Conservation (phyloP, 2,888 invertebrate genomes). For the Cryptus viduatorius region DNA sequence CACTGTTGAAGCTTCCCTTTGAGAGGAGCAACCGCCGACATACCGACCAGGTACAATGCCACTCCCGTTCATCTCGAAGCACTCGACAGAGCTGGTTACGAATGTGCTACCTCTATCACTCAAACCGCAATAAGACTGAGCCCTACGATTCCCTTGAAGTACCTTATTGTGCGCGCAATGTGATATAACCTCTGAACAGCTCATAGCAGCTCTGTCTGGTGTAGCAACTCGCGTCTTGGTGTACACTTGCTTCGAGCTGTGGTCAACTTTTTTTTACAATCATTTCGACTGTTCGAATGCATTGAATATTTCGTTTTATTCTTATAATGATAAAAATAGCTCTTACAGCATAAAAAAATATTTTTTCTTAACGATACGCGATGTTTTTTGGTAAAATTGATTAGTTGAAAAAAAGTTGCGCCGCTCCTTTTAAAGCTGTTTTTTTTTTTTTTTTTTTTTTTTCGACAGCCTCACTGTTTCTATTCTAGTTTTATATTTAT, state of each 20-base stretch:
- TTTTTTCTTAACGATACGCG: too few species aligned
- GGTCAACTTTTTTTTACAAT: not conserved
- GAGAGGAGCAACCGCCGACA: conserved; percentile 27
- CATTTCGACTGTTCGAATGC: not conserved
- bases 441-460: too few species aligned
- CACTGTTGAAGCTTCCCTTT: conserved; percentile 46
- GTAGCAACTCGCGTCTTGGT: not conserved
- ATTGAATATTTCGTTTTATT: not conserved
- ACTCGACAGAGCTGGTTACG: conserved; percentile 36
- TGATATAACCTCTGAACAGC: not conserved
- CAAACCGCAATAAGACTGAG: conserved; percentile 49
- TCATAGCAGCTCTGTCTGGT: not conserved
- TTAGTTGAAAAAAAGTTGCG: too few species aligned
- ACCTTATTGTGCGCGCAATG: not conserved
- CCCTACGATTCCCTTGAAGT: conserved; percentile 31
- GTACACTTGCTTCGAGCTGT: not conserved
- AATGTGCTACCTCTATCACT: conserved; percentile 40
- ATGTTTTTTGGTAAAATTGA: too few species aligned
- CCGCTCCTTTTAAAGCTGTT: too few species aligned
- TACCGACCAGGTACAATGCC: conserved; percentile 15
- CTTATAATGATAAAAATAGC: too few species aligned
- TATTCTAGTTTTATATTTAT: too few species aligned
- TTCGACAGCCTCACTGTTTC: too few species aligned
- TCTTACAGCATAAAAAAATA: too few species aligned
- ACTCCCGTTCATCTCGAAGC: conserved; percentile 39